phyloP scores from a whole-genome alignment of 2,797 vertebrate genomes.

The Telmatherina bonti region DNA sequence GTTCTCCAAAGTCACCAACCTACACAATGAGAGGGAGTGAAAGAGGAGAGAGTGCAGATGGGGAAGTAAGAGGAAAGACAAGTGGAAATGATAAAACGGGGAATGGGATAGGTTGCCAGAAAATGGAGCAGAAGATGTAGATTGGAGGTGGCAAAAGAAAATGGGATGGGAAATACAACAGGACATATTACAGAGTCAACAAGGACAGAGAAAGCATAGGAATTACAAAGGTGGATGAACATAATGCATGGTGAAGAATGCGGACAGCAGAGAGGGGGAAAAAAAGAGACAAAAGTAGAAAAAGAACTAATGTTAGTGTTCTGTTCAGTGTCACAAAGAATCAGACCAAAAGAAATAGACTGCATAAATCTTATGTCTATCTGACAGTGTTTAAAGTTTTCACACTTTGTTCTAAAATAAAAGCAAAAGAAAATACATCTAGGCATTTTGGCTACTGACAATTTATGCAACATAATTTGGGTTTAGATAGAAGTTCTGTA shows the following conservation, averaged over 20 bases:
- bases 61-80: slow-evolving; percentile 11
- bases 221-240: slow-evolving; percentile 13
- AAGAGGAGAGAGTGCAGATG: slow-evolving; percentile 16
- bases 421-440: not conserved
- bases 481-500: too few species aligned
- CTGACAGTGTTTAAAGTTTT: not conserved
- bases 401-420: not conserved
- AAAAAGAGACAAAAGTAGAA: not conserved
- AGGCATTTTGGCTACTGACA: not conserved
- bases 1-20: slow-evolving; percentile 97
- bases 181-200: slow-evolving; percentile 41
- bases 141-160: slow-evolving; percentile 39
- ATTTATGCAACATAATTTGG: too few species aligned
- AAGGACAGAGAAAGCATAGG: slow-evolving; percentile 1
- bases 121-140: slow-evolving; percentile 11
- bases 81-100: slow-evolving; percentile 12
- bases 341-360: not conserved
- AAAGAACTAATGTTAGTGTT: not conserved
- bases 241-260: slow-evolving; percentile 14
- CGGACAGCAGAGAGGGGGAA: not conserved
- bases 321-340: not conserved
- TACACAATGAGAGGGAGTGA: slow-evolving; percentile 64
- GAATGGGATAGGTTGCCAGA: slow-evolving; percentile 12
- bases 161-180: slow-evolving; percentile 11
- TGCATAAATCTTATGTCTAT: not conserved